Evolutionary conservation across 1,140 invertebrate species (phyloP).

Genomic region (Hypothenemus hampei): DNA sequence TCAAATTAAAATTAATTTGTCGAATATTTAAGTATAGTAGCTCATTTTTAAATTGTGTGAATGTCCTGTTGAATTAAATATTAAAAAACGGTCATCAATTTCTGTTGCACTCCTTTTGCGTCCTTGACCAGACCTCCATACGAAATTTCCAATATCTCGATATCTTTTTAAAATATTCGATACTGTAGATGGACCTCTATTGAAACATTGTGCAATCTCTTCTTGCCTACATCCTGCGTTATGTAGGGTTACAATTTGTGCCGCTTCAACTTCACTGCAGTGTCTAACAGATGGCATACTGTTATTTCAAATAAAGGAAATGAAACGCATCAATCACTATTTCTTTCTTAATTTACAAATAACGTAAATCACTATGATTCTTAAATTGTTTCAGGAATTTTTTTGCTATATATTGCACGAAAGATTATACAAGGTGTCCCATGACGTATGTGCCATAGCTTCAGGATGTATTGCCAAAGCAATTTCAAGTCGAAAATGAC

Average conservation of each 20-base stretch:
- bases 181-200: background rate
- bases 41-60: background rate
- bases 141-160: background rate
- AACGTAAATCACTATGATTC: background rate
- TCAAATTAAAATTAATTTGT: background rate
- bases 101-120: background rate
- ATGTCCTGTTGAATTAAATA: slow-evolving; percentile 1
- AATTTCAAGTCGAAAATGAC: too few species aligned
- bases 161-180: slow-evolving; percentile 5
- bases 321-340: background rate
- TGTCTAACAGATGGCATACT: background rate
- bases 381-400: background rate
- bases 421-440: too few species aligned
- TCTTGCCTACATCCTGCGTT: background rate
- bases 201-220: background rate
- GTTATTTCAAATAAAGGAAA: background rate
- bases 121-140: background rate
- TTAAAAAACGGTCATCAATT: slow-evolving; percentile 1
- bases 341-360: background rate
- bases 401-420: background rate
- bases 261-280: background rate
- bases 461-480: too few species aligned
- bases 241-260: background rate
- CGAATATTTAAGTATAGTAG: background rate
- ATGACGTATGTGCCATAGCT: too few species aligned